Evolutionary conservation across 2,888 invertebrate species (phyloP), one percentile per base, ranked within the genome.

Genomic region (Oeneis ivallda): DNA sequence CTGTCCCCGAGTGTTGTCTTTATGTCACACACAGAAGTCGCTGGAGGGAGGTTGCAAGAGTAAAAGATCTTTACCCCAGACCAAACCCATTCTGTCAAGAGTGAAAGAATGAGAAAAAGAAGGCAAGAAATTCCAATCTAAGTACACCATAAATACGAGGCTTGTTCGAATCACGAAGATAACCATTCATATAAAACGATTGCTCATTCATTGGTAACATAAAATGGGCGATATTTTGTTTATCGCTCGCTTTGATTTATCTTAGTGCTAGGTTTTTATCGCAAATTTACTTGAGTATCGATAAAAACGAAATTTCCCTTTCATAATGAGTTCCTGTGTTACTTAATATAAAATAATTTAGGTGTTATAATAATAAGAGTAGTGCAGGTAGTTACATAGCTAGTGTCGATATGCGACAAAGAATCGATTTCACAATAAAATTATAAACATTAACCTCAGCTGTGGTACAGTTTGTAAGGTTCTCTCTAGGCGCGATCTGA

Each of bases 221-320:
- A 49, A 49, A 49, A 19, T 49, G 49, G 1, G 49, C 49, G 19
- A 49, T 49, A 26, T 49, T 49, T 49, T 17, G 10, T 49, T 49
- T 49, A 26, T 19, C 11, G 19, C 11, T 17, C 19, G 49, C 19
- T 9, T 17, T 49, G 49, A 49, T 49, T 49, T 19, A 10, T 10
- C 19, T 19, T 49, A 10, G 19, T 26, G 11, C 1, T 49, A 8
- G 8, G 15, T 45, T 45, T 15, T 45, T 45, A 15, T 45, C 45
- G n/a, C n/a, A 3, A 43, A 43, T 43, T n/a, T 43, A 43, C 43
- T 13, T 43, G 43, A 41, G 11, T 41, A 1, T 43, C 13, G 43
- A 43, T n/a, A n/a, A 43, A 43, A 43, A n/a, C 5, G 6, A 13
- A 5, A 13, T 43, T 43, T 4, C 13, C 43, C 43, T 6, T 43